These are phyloP conservation scores for Cheilosia variabilis DNA, from an alignment of 2,888 invertebrate genomes.

Conservation along the genomic window DNA sequence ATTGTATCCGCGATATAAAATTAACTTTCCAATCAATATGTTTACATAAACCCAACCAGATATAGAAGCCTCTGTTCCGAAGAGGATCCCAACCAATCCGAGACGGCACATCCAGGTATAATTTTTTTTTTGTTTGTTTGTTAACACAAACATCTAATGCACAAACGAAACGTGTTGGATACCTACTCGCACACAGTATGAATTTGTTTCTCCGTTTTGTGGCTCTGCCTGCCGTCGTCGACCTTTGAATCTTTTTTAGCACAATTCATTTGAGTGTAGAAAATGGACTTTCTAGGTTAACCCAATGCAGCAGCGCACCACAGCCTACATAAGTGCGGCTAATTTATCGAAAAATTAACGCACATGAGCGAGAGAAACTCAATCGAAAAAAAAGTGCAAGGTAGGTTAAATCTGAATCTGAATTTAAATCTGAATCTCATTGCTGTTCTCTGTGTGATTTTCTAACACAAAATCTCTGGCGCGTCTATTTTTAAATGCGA, in stretches of 20 bases:
- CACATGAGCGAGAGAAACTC: slow-evolving; percentile 5
- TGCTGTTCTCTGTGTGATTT: neutral
- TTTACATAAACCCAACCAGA: slow-evolving; percentile 9
- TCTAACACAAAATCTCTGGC: neutral
- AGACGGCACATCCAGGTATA: neutral
- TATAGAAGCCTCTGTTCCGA: neutral
- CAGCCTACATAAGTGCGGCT: neutral
- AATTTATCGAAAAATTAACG: neutral
- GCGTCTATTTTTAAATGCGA: neutral
- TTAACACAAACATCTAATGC: slow-evolving; percentile 3
- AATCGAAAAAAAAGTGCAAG: neutral
- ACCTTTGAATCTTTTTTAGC: slow-evolving; percentile 3
- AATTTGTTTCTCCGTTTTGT: neutral
- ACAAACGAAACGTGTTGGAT: neutral
- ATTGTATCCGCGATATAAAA: slow-evolving; percentile 29
- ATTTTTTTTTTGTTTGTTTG: neutral
- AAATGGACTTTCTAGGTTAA: slow-evolving; percentile 4
- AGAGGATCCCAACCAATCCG: neutral
- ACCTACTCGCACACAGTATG: neutral
- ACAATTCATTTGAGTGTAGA: neutral
- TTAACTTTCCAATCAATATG: slow-evolving; percentile 23
- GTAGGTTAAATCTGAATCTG: neutral
- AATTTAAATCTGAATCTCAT: too few relatives aligned
- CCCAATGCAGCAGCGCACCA: neutral
- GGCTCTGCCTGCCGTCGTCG: neutral